Percentiles rank a stretch among this genome's conserved stretches.
Evolutionary conservation across 2,113 vertebrate genomes (phyloP).

Genomic region (Thomomys bottae): DNA sequence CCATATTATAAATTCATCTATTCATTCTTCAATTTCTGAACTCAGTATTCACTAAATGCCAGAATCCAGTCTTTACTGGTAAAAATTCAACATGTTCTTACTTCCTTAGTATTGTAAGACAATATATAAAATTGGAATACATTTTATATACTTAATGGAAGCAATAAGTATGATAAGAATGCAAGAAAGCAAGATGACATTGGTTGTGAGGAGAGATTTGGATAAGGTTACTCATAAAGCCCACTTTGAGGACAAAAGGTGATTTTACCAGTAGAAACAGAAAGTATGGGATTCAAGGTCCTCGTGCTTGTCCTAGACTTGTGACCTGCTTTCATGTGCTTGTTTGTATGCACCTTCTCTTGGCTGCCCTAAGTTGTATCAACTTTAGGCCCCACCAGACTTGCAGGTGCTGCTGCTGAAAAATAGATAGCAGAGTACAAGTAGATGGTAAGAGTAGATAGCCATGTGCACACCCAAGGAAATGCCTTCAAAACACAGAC

Average conservation of each 20-base stretch:
- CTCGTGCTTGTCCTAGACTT: too few species aligned
- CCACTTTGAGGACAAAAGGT: not conserved
- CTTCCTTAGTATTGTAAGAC: not conserved
- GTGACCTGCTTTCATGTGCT: not conserved
- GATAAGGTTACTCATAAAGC: not conserved
- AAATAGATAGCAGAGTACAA: not conserved
- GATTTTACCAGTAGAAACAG: not conserved
- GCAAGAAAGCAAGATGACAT: not conserved
- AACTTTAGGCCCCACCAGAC: not conserved
- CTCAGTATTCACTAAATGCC: not conserved
- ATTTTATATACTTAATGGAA: not conserved
- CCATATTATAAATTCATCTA: not conserved
- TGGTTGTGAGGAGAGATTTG: not conserved
- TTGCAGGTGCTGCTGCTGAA: not conserved
- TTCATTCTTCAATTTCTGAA: not conserved
- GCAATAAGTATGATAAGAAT: not conserved
- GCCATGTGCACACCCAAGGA: not conserved
- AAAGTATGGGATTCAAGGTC: too few species aligned
- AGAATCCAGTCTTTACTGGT: not conserved
- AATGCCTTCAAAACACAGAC: rapidly evolving
- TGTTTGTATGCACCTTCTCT: too few species aligned
- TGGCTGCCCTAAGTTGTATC: not conserved
- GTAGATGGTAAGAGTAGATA: not conserved
- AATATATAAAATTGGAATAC: not conserved
- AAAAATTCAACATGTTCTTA: not conserved